Conservation (phyloP, 2,797 vertebrate species). For the Spinus pinus region DNA sequence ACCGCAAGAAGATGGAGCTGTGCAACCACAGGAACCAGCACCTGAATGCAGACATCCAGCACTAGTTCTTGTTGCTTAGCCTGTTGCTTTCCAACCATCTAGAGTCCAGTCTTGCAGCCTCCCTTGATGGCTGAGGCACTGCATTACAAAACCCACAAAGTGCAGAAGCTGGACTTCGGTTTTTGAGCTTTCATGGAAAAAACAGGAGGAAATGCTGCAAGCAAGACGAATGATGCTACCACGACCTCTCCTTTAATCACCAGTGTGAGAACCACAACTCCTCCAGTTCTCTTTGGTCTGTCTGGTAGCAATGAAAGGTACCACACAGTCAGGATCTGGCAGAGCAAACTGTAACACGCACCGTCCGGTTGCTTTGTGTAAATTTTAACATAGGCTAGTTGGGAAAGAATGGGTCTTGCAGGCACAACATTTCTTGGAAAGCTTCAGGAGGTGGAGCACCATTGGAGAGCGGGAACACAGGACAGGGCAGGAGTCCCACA, state of each 20-base stretch:
- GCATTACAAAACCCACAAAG: background rate
- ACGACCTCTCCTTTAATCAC: background rate
- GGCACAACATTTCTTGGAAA: background rate
- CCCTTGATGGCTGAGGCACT: background rate
- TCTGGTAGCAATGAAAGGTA: background rate
- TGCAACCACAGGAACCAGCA: background rate
- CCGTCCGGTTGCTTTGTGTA: background rate
- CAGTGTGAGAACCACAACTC: background rate
- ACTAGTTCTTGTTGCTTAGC: background rate
- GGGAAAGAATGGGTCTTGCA: background rate
- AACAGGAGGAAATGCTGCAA: background rate
- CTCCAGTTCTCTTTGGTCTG: background rate
- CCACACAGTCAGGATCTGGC: background rate
- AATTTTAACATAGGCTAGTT: background rate
- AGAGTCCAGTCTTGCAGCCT: background rate
- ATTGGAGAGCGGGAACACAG: background rate
- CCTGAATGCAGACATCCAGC: background rate
- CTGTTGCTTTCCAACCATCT: background rate
- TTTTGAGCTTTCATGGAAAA: background rate
- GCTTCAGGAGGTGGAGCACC: background rate
- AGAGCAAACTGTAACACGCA: background rate
- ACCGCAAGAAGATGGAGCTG: background rate
- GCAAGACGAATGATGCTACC: background rate
- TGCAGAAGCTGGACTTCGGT: background rate
- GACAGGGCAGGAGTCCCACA: background rate